phyloP scores from a whole-genome alignment of 2,797 vertebrate genomes.

The Lagodon rhomboides region DNA sequence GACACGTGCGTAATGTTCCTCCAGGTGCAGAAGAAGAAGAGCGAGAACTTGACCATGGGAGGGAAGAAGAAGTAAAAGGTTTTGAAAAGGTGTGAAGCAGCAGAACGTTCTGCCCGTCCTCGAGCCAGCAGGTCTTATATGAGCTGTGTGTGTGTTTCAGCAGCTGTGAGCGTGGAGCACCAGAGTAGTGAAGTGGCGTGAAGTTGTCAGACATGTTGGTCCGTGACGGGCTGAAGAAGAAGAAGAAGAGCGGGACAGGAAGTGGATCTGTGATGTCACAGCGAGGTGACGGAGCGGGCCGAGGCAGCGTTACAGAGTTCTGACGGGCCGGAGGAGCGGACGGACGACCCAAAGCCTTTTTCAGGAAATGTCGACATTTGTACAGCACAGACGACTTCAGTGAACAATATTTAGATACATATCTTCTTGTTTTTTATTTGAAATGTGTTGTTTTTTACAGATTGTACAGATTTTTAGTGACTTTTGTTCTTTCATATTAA shows the following conservation, averaged over 20 bases:
- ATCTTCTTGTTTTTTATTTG: slow-evolving; percentile 62
- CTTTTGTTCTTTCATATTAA: slow-evolving; percentile 79
- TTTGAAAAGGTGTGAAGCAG: slow-evolving; percentile 31
- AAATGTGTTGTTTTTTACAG: slow-evolving; percentile 78
- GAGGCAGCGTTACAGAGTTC: slow-evolving; percentile 19
- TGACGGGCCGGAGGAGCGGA: slow-evolving; percentile 31
- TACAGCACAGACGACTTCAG: slow-evolving; percentile 66
- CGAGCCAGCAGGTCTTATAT: too few relatives aligned
- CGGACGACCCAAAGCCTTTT: slow-evolving; percentile 64
- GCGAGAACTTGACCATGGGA: slow-evolving; percentile 81
- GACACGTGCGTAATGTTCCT: neutral
- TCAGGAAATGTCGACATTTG: slow-evolving; percentile 67
- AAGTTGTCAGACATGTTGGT: slow-evolving; percentile 5
- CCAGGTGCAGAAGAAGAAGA: slow-evolving; percentile 88
- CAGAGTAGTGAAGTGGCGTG: slow-evolving; percentile 17
- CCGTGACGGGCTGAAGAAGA: neutral
- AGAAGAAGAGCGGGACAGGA: neutral
- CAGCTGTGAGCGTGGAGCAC: slow-evolving; percentile 43
- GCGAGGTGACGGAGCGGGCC: slow-evolving; percentile 7
- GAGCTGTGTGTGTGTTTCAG: slow-evolving; percentile 32
- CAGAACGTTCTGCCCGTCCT: neutral
- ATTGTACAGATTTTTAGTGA: slow-evolving; percentile 85
- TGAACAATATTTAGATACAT: slow-evolving; percentile 59
- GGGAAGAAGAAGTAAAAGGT: slow-evolving; percentile 75
- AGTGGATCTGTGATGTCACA: neutral